phyloP scores from a whole-genome alignment of 1,140 invertebrate genomes.

The Brachionus koreanus region DNA sequence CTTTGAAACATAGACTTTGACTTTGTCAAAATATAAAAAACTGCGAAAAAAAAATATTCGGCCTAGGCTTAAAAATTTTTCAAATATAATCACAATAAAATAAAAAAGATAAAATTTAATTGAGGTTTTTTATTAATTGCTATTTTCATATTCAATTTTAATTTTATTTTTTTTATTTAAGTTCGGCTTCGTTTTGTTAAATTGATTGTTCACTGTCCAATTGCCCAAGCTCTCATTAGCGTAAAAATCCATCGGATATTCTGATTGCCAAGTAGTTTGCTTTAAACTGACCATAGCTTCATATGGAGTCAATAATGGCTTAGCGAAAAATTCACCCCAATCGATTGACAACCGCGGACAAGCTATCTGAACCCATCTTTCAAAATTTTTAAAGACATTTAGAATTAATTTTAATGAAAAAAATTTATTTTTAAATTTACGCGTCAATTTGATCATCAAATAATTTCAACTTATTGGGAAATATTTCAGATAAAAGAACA shows the following conservation, averaged over 20 bases:
- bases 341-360: constrained; percentile 97
- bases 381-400: neutral
- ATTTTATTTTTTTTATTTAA: neutral
- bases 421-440: constrained; percentile 48
- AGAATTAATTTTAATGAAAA: neutral
- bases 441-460: constrained; percentile 75
- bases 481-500: constrained; percentile 79
- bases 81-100: too few species aligned
- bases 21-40: too few species aligned
- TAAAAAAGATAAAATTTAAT: neutral
- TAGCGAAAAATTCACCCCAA: constrained; percentile 82
- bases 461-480: constrained; percentile 80
- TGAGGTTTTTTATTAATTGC: neutral
- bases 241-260: constrained; percentile 99
- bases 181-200: neutral
- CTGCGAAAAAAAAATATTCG: too few species aligned
- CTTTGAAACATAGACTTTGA: too few species aligned
- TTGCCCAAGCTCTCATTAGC: constrained; percentile 75
- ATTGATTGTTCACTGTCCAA: constrained; percentile 32
- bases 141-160: constrained; percentile 43
- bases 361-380: constrained; percentile 76
- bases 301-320: constrained; percentile 87
- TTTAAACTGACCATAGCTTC: constrained; percentile 79
- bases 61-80: too few species aligned
- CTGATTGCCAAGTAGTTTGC: constrained; percentile 68